phyloP scores from a whole-genome alignment of 2,113 vertebrate species.

The Fulica atra region DNA sequence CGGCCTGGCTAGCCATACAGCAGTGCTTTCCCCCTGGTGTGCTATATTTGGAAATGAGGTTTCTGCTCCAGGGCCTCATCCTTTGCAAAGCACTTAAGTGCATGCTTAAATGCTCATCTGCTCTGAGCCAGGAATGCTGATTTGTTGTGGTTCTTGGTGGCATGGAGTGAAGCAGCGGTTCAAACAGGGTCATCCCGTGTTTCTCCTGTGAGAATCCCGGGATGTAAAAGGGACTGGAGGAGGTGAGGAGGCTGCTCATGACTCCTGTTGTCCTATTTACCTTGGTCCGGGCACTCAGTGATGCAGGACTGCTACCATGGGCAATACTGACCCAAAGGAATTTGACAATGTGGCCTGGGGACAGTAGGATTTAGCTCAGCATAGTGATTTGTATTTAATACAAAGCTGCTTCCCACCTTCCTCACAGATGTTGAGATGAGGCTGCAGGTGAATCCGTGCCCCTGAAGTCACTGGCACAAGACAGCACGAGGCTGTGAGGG shows the following conservation, averaged over 20 bases:
- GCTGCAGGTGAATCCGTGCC: neutral
- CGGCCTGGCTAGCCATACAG: neutral
- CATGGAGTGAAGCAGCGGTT: neutral
- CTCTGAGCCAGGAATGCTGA: neutral
- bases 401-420: neutral
- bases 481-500: neutral
- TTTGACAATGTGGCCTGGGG: neutral
- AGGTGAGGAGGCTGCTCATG: neutral
- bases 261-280: neutral
- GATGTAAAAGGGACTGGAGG: neutral
- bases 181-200: neutral
- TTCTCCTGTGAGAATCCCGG: neutral
- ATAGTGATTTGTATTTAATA: neutral
- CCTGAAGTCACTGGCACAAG: neutral
- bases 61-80: conserved; percentile 24
- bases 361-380: neutral
- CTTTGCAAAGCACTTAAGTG: conserved; percentile 49
- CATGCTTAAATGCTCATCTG: conserved; percentile 57
- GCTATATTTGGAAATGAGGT: conserved; percentile 61
- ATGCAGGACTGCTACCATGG: neutral
- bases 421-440: neutral
- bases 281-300: neutral
- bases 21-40: neutral
- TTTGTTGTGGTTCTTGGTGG: neutral
- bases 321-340: neutral